These are phyloP conservation scores for Pantherophis guttatus DNA, from an alignment of 2,113 vertebrate species.

Conservation along the genomic window DNA sequence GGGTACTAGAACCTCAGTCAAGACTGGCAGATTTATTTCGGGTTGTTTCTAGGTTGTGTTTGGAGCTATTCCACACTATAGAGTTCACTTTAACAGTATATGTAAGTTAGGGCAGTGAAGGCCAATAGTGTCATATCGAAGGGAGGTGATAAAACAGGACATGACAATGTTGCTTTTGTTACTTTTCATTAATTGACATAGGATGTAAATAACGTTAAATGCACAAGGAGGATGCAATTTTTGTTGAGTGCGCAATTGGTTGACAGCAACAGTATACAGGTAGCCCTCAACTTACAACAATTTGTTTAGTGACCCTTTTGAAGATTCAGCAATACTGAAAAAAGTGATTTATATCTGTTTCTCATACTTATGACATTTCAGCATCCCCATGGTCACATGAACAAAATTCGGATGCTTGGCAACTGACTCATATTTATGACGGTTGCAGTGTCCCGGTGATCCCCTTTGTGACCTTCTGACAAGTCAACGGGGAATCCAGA, in stretches of 20 bases:
- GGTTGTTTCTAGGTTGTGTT: neutral
- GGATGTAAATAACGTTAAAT: neutral
- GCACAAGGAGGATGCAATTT: neutral
- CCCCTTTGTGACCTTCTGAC: neutral
- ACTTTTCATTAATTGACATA: neutral
- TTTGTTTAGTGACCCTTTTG: neutral
- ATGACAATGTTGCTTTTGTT: neutral
- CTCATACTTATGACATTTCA: neutral
- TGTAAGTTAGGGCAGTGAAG: neutral
- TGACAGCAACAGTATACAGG: neutral
- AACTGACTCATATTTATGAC: neutral
- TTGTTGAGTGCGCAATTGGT: neutral
- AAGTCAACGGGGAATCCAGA: neutral
- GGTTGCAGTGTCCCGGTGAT: neutral
- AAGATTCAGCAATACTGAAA: neutral
- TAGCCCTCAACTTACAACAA: neutral
- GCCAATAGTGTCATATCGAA: neutral
- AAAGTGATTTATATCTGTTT: neutral
- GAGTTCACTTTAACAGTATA: neutral
- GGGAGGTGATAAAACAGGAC: neutral
- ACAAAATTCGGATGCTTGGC: neutral
- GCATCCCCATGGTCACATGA: neutral
- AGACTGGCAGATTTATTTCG: neutral
- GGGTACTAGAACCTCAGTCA: neutral
- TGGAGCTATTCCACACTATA: neutral